These are phyloP conservation scores for Dipodomys merriami DNA, from an alignment of 2,113 vertebrate genomes.

Conservation along the genomic window DNA sequence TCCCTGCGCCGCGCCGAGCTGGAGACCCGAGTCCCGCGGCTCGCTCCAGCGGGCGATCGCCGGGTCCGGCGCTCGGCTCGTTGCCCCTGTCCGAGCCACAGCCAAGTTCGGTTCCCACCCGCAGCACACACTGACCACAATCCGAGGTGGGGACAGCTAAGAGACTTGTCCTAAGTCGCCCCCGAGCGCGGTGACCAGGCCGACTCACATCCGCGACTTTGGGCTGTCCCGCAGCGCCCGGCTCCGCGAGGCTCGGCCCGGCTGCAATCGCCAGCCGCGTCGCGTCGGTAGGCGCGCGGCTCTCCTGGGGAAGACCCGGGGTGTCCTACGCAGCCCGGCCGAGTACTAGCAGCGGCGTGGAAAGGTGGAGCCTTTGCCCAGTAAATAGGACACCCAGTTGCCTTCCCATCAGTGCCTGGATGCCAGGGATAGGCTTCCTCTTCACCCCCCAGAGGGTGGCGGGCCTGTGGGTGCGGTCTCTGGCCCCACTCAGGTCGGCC, in stretches of 20 bases:
- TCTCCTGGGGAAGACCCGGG: background rate
- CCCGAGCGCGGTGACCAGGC: conserved; percentile 30
- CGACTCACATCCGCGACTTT: conserved; percentile 18
- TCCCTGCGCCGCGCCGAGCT: background rate
- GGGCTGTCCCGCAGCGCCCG: background rate
- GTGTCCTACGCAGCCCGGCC: background rate
- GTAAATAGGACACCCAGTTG: conserved; percentile 45
- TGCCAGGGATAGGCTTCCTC: conserved; percentile 3
- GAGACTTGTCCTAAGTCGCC: conserved; percentile 25
- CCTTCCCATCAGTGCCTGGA: conserved; percentile 18
- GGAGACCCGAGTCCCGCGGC: background rate
- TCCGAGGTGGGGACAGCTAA: background rate
- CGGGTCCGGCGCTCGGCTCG: background rate
- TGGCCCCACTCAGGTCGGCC: background rate
- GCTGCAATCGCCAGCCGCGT: background rate
- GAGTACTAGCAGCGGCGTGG: background rate
- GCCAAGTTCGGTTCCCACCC: background rate
- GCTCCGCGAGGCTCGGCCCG: background rate
- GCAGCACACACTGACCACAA: background rate
- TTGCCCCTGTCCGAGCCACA: background rate
- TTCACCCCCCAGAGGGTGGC: background rate
- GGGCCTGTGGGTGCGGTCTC: background rate
- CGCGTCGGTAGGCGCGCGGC: background rate
- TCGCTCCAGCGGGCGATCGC: background rate
- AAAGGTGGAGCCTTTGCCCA: conserved; percentile 16